Percentiles rank a stretch among this genome's conserved stretches.
Evolutionary conservation across 2,113 vertebrate genomes (phyloP).

Genomic region (Spizaetus ornatus): DNA sequence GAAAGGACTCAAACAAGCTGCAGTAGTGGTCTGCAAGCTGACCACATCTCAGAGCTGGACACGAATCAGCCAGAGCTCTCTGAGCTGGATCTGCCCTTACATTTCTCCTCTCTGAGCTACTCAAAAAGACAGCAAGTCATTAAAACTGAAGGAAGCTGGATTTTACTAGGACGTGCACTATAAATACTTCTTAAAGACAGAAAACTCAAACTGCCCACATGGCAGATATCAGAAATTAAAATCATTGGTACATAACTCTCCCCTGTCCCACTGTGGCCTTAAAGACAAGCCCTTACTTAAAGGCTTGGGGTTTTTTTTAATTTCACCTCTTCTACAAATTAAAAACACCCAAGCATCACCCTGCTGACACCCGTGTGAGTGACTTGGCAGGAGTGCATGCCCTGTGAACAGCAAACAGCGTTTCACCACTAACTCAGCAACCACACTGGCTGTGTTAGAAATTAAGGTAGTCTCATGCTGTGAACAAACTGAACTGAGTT

Average conservation of each 20-base stretch:
- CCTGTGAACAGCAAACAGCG: not conserved
- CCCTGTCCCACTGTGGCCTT: not conserved
- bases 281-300: not conserved
- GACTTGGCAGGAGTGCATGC: not conserved
- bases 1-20: not conserved
- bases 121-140: not conserved
- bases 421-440: not conserved
- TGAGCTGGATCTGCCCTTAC: not conserved
- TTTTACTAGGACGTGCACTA: not conserved
- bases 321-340: not conserved
- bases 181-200: not conserved
- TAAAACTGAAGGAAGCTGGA: not conserved
- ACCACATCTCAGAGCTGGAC: not conserved
- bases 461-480: not conserved
- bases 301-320: not conserved
- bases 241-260: not conserved
- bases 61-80: not conserved
- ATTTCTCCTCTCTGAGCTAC: not conserved
- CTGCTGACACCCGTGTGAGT: not conserved
- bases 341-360: accelerated
- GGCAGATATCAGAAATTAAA: not conserved
- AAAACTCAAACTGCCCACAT: not conserved
- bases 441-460: not conserved
- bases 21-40: not conserved
- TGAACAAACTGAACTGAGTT: not conserved